Conservation (phyloP, 2,888 invertebrate species). For the Mylabris sibirica region DNA sequence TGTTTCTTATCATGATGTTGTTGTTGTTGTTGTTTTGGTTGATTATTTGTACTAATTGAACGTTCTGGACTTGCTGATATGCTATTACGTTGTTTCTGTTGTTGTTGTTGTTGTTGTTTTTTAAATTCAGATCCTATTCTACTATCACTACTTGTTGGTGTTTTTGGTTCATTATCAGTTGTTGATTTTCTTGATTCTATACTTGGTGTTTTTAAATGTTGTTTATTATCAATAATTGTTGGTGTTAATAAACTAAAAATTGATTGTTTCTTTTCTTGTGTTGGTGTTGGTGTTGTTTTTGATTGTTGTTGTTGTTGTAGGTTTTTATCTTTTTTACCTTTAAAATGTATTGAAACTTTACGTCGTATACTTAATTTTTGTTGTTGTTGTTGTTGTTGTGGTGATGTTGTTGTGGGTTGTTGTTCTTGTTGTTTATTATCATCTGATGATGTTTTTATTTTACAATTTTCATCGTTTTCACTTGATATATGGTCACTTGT, state of each 20-base stretch:
- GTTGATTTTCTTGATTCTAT: slow-evolving; percentile 52
- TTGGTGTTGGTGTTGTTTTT: slow-evolving; percentile 30
- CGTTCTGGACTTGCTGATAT: slow-evolving; percentile 57
- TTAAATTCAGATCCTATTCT: slow-evolving; percentile 33
- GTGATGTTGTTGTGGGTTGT: slow-evolving; percentile 46
- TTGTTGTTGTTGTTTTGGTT: background rate
- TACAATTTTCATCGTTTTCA: slow-evolving; percentile 57
- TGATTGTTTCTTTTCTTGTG: slow-evolving; percentile 16
- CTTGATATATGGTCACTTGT: slow-evolving; percentile 47
- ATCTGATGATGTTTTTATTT: slow-evolving; percentile 45
- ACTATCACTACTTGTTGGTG: slow-evolving; percentile 50
- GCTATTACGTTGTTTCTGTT: slow-evolving; percentile 50
- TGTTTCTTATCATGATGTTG: slow-evolving; percentile 59
- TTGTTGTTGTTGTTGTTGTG: slow-evolving; percentile 40
- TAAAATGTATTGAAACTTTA: slow-evolving; percentile 62
- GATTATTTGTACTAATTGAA: background rate
- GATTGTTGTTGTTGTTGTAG: slow-evolving; percentile 25
- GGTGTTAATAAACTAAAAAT: background rate
- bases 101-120: slow-evolving; percentile 40
- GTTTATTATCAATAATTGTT: background rate
- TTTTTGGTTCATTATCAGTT: slow-evolving; percentile 50
- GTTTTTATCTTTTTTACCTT: slow-evolving; percentile 56
- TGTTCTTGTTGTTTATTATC: slow-evolving; percentile 36
- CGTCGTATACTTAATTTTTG: slow-evolving; percentile 56
- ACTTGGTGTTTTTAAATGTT: slow-evolving; percentile 57